These are phyloP conservation scores for Eumerus sabulonum DNA, from an alignment of 2,888 invertebrate genomes.

Conservation along the genomic window DNA sequence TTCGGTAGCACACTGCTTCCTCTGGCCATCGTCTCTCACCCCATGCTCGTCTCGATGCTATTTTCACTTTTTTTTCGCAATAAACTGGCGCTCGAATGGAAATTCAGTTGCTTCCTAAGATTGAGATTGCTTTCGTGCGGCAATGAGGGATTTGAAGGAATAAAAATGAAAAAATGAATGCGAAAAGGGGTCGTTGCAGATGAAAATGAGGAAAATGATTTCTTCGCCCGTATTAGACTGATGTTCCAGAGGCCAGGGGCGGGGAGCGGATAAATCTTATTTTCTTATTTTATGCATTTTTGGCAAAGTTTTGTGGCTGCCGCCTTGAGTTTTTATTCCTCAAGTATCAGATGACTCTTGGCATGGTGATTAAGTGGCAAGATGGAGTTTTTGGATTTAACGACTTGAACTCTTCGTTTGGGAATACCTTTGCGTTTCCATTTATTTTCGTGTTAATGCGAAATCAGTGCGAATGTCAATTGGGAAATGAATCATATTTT, in stretches of 20 bases:
- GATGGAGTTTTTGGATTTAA: not conserved
- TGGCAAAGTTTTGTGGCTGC: constrained; percentile 9
- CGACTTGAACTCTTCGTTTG: no score
- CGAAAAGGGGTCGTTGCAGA: constrained; percentile 47
- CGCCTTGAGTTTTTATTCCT: no score
- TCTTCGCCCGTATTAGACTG: constrained; percentile 30
- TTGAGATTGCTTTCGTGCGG: constrained; percentile 16
- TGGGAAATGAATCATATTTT: constrained; percentile 29
- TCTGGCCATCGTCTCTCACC: constrained; percentile 29
- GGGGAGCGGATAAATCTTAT: constrained; percentile 47
- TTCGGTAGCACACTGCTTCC: constrained; percentile 8
- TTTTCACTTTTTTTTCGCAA: constrained; percentile 51
- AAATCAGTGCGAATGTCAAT: constrained; percentile 4
- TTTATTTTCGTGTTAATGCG: constrained; percentile 7
- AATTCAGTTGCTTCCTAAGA: constrained; percentile 60
- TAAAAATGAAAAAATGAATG: constrained; percentile 24
- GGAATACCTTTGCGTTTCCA: constrained; percentile 22
- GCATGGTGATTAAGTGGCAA: not conserved
- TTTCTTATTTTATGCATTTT: constrained; percentile 42
- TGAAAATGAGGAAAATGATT: constrained; percentile 31
- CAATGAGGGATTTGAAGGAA: constrained; percentile 43
- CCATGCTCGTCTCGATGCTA: constrained; percentile 28
- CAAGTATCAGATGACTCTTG: constrained; percentile 24
- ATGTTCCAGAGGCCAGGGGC: not conserved
- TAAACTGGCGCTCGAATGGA: constrained; percentile 60